A percentile compares a stretch with the other conserved stretches of the same genome.
Evolutionary conservation across 2,797 vertebrate genomes (phyloP).

Genomic region (Heterohyrax brucei): DNA sequence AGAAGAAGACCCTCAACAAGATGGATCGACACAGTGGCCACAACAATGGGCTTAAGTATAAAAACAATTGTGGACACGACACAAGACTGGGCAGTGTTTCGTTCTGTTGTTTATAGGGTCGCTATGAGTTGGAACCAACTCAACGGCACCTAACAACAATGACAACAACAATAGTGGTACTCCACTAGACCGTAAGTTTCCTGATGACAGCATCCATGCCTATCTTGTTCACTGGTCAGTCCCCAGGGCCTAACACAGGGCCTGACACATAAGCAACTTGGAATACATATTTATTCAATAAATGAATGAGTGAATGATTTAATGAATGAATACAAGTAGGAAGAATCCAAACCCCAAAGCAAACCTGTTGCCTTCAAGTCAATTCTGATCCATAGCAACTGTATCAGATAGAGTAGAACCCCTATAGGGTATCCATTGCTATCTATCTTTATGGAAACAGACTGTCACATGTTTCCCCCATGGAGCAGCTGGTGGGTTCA

Average conservation of each 20-base stretch:
- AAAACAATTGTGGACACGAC: too few species aligned
- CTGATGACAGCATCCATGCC: neutral
- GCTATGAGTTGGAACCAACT: too few species aligned
- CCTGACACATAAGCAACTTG: neutral
- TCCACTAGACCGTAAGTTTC: neutral
- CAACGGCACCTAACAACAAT: too few species aligned
- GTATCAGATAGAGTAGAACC: neutral
- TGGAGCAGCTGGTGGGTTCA: neutral
- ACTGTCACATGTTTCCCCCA: neutral
- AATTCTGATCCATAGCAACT: too few species aligned
- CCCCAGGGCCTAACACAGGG: neutral
- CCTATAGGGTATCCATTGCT: neutral
- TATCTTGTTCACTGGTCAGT: too few species aligned
- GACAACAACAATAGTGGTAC: too few species aligned
- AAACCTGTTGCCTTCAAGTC: neutral
- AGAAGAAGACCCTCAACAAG: too few species aligned
- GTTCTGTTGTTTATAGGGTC: too few species aligned
- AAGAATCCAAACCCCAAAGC: too few species aligned
- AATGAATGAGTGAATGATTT: neutral
- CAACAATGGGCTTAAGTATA: too few species aligned
- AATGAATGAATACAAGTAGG: neutral
- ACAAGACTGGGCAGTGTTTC: too few species aligned
- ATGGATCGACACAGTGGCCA: too few species aligned
- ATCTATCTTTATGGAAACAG: neutral
- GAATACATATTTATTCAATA: neutral